A percentile compares a stretch with the other conserved stretches of the same genome.
Evolutionary conservation across 2,113 vertebrate species (phyloP).

Genomic region (Saccopteryx bilineata): DNA sequence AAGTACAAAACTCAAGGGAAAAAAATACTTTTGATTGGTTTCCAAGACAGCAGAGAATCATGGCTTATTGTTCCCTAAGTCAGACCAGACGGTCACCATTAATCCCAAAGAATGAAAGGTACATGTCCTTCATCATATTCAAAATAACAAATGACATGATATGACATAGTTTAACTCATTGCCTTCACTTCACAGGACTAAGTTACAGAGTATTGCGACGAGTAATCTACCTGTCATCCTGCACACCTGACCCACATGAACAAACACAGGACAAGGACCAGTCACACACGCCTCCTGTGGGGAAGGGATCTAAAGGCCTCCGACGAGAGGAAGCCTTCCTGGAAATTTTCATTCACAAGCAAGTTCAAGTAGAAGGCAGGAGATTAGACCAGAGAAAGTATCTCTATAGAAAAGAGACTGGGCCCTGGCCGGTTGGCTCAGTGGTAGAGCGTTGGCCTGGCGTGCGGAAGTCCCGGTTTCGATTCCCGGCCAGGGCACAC

Average conservation of each 20-base stretch:
- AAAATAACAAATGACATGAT: slow-evolving; percentile 58
- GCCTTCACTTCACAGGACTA: slow-evolving; percentile 40
- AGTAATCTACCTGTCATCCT: slow-evolving; percentile 37
- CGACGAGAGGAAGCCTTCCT: not conserved
- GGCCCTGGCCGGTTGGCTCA: no score
- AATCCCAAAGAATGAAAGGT: slow-evolving; percentile 33
- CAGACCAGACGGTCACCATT: not conserved
- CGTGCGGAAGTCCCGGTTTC: no score
- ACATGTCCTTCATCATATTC: slow-evolving; percentile 26
- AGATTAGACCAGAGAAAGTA: not conserved
- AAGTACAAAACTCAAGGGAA: not conserved
- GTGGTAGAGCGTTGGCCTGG: no score
- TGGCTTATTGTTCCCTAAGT: slow-evolving; percentile 33
- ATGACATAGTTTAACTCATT: slow-evolving; percentile 53
- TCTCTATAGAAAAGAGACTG: not conserved
- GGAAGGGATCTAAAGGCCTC: not conserved
- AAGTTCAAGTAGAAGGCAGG: not conserved
- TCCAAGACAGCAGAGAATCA: slow-evolving; percentile 64
- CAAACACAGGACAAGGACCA: not conserved
- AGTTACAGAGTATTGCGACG: slow-evolving; percentile 54
- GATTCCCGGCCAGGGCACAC: no score
- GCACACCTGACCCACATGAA: not conserved
- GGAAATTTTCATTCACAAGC: slow-evolving; percentile 10
- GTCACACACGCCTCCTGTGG: not conserved
- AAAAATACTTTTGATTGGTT: slow-evolving; percentile 56